These are phyloP conservation scores for Troides helena DNA, from an alignment of 2,888 invertebrate species.

Conservation along the genomic window DNA sequence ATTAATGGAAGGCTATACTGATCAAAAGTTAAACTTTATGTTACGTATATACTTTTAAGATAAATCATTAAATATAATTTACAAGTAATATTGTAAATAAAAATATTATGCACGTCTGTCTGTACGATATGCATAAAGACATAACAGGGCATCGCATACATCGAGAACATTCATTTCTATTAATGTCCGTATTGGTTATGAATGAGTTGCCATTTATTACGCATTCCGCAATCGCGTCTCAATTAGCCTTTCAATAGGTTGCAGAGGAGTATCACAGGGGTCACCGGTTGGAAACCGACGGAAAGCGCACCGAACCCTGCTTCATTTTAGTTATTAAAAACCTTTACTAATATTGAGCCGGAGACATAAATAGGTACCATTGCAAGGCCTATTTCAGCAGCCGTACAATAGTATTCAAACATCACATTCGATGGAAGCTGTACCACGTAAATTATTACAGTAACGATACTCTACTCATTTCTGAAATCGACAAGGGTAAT, in stretches of 20 bases:
- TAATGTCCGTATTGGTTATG: conserved; percentile 7
- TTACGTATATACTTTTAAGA: too few relatives aligned
- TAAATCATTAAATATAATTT: too few relatives aligned
- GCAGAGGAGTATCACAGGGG: conserved; percentile 10
- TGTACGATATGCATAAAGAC: background rate
- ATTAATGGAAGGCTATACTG: too few relatives aligned
- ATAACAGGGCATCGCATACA: conserved; percentile 1
- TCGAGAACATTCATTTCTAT: conserved; percentile 17
- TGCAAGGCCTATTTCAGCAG: too few relatives aligned
- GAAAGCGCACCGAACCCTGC: background rate
- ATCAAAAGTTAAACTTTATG: too few relatives aligned
- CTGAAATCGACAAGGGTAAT: too few relatives aligned
- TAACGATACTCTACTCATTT: too few relatives aligned
- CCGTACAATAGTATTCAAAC: too few relatives aligned
- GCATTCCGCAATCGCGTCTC: conserved; percentile 29
- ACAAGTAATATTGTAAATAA: too few relatives aligned
- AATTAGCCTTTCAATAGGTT: conserved; percentile 22
- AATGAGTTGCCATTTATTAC: conserved; percentile 15
- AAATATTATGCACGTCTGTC: too few relatives aligned
- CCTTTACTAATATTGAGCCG: conserved; percentile 63
- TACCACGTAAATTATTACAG: too few relatives aligned
- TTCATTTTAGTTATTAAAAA: conserved; percentile 33
- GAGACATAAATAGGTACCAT: conserved; percentile 28
- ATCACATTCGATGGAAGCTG: too few relatives aligned
- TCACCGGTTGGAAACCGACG: background rate